Conservation (phyloP, 2,113 vertebrate genomes). For the Podarcis cretensis region DNA sequence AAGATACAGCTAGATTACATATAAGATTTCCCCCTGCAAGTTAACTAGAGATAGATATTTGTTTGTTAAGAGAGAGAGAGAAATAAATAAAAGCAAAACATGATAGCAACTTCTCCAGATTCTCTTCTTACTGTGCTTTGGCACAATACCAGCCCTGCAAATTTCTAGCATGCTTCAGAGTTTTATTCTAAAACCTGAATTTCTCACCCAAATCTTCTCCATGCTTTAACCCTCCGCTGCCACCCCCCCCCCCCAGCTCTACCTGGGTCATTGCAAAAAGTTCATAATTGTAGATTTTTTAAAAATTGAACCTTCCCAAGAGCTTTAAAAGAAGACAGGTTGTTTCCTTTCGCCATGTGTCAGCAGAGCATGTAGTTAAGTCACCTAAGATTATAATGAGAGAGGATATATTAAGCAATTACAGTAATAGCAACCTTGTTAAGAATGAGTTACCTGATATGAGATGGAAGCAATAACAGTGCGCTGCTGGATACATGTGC, state of each 20-base stretch:
- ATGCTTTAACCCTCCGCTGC: neutral
- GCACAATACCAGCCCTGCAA: neutral
- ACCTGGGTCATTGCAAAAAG: neutral
- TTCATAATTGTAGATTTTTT: neutral
- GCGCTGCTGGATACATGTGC: neutral
- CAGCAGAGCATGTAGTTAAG: slow-evolving; percentile 24
- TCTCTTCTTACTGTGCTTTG: neutral
- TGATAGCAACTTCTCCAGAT: neutral
- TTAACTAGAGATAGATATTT: neutral
- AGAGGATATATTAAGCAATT: slow-evolving; percentile 40
- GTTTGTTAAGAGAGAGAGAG: neutral
- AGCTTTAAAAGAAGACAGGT: neutral
- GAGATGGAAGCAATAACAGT: slow-evolving; percentile 31
- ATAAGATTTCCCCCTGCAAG: neutral
- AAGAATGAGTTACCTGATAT: slow-evolving; percentile 32
- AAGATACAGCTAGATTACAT: neutral
- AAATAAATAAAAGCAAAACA: neutral
- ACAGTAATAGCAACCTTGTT: slow-evolving; percentile 39
- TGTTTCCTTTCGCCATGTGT: slow-evolving; percentile 7
- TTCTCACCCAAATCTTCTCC: neutral
- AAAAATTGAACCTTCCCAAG: neutral
- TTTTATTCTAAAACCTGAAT: neutral
- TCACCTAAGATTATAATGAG: slow-evolving; percentile 17
- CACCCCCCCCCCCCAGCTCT: too few species aligned
- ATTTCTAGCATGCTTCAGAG: neutral